A percentile compares a stretch with the other conserved stretches of the same genome.
Evolutionary conservation across 2,113 vertebrate genomes (phyloP).

Genomic region (Smithornis capensis): DNA sequence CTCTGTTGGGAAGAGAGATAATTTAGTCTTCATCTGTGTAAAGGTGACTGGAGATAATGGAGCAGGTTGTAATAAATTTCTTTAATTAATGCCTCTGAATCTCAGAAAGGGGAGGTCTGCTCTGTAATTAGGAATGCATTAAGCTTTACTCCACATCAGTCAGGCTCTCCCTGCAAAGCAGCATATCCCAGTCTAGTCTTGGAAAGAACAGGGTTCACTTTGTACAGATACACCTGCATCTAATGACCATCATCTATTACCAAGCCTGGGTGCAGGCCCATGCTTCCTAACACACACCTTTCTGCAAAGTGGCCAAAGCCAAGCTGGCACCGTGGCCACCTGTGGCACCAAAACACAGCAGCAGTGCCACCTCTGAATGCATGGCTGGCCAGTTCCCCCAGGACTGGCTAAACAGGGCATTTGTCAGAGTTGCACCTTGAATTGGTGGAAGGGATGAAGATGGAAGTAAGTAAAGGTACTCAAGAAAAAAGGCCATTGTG

Average conservation of each 20-base stretch:
- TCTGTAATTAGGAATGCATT: slow-evolving; percentile 39
- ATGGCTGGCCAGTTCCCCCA: neutral
- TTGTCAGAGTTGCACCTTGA: neutral
- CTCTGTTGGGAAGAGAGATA: neutral
- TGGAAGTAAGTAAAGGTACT: neutral
- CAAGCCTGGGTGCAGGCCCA: neutral
- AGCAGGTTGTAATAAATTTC: slow-evolving; percentile 58
- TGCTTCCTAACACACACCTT: neutral
- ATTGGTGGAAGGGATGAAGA: neutral
- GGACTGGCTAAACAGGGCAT: neutral
- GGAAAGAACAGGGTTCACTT: neutral
- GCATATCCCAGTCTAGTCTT: neutral
- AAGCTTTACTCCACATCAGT: slow-evolving; percentile 9
- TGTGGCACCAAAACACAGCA: neutral
- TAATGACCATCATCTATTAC: slow-evolving; percentile 33
- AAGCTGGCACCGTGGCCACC: neutral
- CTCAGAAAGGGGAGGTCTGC: slow-evolving; percentile 28
- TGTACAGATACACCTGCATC: neutral
- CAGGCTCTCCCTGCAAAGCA: neutral
- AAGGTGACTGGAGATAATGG: slow-evolving; percentile 65
- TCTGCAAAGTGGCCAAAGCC: neutral
- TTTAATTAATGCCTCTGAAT: slow-evolving; percentile 52
- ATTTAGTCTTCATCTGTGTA: slow-evolving; percentile 45
- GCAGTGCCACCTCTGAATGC: neutral
- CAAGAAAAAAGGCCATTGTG: neutral